Conservation (phyloP, 2,797 vertebrate genomes). For the Crypturellus tataupa region DNA sequence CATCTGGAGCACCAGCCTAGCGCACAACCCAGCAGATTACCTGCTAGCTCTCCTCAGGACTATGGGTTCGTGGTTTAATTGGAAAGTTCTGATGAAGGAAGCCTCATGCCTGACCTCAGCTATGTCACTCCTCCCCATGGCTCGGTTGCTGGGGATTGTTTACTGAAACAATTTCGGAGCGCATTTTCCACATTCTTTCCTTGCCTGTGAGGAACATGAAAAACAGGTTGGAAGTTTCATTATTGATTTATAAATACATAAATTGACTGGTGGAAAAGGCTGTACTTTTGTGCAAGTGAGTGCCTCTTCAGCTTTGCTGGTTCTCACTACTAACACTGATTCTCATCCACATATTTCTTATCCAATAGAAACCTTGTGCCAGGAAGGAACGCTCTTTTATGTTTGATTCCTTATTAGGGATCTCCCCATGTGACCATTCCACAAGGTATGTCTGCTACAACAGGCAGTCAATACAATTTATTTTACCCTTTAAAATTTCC, state of each 20-base stretch:
- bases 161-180: background rate
- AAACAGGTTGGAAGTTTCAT: background rate
- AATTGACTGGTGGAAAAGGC: background rate
- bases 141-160: background rate
- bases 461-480: background rate
- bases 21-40: background rate
- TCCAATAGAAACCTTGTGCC: background rate
- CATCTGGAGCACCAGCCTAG: background rate
- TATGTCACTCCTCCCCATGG: background rate
- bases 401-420: background rate
- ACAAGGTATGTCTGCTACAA: slow-evolving; percentile 7
- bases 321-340: background rate
- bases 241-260: background rate
- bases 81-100: background rate
- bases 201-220: background rate
- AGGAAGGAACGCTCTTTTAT: background rate
- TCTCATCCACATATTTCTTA: too few relatives aligned
- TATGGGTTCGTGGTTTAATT: background rate
- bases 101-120: background rate
- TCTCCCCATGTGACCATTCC: background rate
- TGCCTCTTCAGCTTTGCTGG: background rate
- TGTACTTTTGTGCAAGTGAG: background rate
- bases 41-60: background rate
- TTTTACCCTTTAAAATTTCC: slow-evolving; percentile 28
- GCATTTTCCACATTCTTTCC: background rate